Evolutionary conservation across 2,113 vertebrate genomes (phyloP).

Genomic region (Aegithalos caudatus): DNA sequence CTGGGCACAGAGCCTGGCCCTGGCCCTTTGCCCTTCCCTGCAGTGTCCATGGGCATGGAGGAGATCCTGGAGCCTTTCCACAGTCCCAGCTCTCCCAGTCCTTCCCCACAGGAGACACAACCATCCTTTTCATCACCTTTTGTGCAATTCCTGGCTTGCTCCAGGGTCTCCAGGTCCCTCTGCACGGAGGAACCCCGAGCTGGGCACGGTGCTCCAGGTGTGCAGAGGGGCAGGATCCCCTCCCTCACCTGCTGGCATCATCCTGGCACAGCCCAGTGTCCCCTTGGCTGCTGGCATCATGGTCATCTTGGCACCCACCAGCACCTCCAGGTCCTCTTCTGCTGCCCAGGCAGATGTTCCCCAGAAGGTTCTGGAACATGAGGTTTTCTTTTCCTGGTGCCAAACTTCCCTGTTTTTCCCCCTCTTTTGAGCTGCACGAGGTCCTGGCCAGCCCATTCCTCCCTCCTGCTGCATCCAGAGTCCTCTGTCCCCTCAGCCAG

Average conservation of each 20-base stretch:
- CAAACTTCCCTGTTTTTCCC: not conserved
- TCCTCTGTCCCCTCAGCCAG: not conserved
- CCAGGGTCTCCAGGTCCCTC: not conserved
- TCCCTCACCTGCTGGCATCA: not conserved
- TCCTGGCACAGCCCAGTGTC: not conserved
- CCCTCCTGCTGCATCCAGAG: not conserved
- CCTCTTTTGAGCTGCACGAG: not conserved
- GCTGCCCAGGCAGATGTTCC: not conserved
- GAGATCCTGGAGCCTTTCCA: not conserved
- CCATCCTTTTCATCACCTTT: not conserved
- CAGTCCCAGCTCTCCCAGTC: not conserved
- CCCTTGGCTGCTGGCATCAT: not conserved
- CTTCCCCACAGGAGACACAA: not conserved
- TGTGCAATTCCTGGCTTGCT: not conserved
- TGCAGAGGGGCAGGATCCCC: not conserved
- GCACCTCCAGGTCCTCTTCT: not conserved
- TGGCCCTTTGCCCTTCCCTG: not conserved
- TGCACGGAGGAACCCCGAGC: no score
- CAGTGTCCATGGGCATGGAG: not conserved
- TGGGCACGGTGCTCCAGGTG: no score
- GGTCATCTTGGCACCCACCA: not conserved
- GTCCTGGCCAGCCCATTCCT: not conserved
- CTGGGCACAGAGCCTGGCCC: not conserved
- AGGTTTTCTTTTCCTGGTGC: not conserved
- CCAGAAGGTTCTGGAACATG: not conserved